Evolutionary conservation across 2,113 vertebrate species (phyloP).

Genomic region (human (Homo sapiens)): GRCh38 chr4:111387501-111388000

Average conservation of each 20-base stretch:
- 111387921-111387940: not conserved
- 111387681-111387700: not conserved
- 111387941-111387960: not conserved
- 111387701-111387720: not conserved
- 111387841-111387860: not conserved
- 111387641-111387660: not conserved
- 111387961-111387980: not conserved
- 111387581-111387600: not conserved
- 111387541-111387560: not conserved
- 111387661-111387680: not conserved
- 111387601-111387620: not conserved
- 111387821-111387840: not conserved
- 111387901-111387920: not conserved
- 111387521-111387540: not conserved
- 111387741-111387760: not conserved
- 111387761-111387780: not conserved
- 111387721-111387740: not conserved
- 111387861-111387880: not conserved
- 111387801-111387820: not conserved
- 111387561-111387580: not conserved
- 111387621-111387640: not conserved
- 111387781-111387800: not conserved
- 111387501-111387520: not conserved
- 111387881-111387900: not conserved
- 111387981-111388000: slow-evolving; percentile 25